phyloP scores from a whole-genome alignment of 2,888 invertebrate genomes.

The Sarcophaga rosellei region DNA sequence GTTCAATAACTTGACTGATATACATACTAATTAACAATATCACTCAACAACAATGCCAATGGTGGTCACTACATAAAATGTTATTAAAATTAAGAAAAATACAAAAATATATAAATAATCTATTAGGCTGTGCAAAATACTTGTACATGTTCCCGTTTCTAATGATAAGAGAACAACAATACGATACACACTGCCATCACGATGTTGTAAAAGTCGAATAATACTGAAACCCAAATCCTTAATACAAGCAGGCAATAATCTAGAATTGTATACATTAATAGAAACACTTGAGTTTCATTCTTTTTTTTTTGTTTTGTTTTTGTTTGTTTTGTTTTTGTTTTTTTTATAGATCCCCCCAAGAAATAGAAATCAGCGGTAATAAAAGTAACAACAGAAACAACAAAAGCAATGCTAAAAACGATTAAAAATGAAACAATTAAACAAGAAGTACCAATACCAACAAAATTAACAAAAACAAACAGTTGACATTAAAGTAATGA shows the following conservation, averaged over 20 bases:
- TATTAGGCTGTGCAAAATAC: slow-evolving; percentile 17
- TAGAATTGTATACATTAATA: background rate
- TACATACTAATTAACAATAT: no score
- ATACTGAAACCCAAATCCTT: background rate
- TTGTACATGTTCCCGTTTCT: background rate
- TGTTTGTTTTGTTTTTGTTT: slow-evolving; percentile 13
- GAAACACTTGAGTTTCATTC: background rate
- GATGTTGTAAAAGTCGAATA: background rate
- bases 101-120: background rate
- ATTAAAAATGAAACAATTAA: slow-evolving; percentile 41
- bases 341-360: slow-evolving; percentile 13
- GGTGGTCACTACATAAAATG: background rate
- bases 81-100: background rate
- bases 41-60: background rate
- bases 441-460: slow-evolving; percentile 38
- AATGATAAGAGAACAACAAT: slow-evolving; percentile 25
- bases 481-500: background rate
- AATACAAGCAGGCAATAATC: background rate
- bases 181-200: background rate
- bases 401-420: slow-evolving; percentile 16
- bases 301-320: background rate
- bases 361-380: slow-evolving; percentile 2
- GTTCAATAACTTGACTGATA: slow-evolving; percentile 54
- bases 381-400: background rate
- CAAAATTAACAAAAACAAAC: slow-evolving; percentile 25